Evolutionary conservation across 2,797 vertebrate genomes (phyloP).

Genomic region (Tamandua tetradactyla): DNA sequence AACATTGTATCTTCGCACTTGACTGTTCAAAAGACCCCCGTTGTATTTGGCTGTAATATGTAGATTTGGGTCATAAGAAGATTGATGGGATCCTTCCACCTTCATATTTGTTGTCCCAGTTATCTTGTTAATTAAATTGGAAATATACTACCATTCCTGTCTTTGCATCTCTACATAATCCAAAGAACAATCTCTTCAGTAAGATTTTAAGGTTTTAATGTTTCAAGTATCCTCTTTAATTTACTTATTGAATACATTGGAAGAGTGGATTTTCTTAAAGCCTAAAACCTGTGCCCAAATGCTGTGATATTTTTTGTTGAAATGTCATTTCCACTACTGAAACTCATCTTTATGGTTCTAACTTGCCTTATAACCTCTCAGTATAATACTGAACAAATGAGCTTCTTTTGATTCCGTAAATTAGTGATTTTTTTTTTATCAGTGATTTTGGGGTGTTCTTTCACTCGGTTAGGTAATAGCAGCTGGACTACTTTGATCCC

Average conservation of each 20-base stretch:
- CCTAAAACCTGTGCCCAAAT: background rate
- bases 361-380: constrained; percentile 2
- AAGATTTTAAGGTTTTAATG: constrained; percentile 9
- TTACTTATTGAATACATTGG: background rate
- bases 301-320: background rate
- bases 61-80: background rate
- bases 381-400: background rate
- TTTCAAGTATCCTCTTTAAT: background rate
- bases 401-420: constrained; percentile 38
- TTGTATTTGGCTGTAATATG: background rate
- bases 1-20: background rate
- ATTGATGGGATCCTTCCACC: background rate
- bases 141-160: background rate
- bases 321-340: constrained; percentile 3
- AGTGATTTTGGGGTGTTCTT: constrained; percentile 31
- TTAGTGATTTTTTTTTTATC: background rate
- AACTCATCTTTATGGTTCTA: constrained; percentile 15
- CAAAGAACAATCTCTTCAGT: constrained; percentile 17
- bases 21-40: background rate
- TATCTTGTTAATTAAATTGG: constrained; percentile 31
- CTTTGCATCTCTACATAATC: background rate
- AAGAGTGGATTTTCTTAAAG: constrained; percentile 18
- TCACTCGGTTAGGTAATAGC: constrained; percentile 31
- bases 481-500: background rate
- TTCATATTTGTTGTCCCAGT: background rate